phyloP scores from a whole-genome alignment of 1,140 invertebrate genomes.

The Neomicropteryx cornuta region DNA sequence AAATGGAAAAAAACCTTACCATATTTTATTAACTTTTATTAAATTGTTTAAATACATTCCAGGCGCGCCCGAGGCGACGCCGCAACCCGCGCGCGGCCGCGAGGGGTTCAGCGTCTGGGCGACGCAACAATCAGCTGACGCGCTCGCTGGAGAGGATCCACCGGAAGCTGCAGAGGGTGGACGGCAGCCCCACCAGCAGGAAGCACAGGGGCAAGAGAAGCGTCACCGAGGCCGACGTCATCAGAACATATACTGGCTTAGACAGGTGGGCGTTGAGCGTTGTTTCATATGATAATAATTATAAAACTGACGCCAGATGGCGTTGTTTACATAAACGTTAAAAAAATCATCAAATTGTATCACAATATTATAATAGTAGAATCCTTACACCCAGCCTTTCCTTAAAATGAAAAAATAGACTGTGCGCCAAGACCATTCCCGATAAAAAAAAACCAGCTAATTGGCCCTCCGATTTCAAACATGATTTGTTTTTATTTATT shows the following conservation, averaged over 20 bases:
- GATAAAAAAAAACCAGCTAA: too few species aligned
- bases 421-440: too few species aligned
- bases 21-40: too few species aligned
- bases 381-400: too few species aligned
- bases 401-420: neutral
- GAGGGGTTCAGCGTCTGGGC: conserved; percentile 6
- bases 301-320: too few species aligned
- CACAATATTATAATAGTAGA: neutral
- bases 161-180: conserved; percentile 25
- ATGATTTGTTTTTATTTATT: too few species aligned
- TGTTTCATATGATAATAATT: too few species aligned
- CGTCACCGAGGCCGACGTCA: conserved; percentile 41
- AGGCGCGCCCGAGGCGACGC: conserved; percentile 26
- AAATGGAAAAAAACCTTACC: too few species aligned
- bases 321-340: too few species aligned
- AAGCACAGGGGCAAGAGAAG: conserved; percentile 17
- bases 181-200: conserved; percentile 3
- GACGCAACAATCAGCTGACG: conserved; percentile 11
- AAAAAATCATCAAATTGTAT: neutral
- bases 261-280: conserved; percentile 38
- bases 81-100: conserved; percentile 10
- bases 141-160: conserved; percentile 36
- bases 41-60: too few species aligned
- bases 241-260: conserved; percentile 47
- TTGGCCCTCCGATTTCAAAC: too few species aligned